Conservation (phyloP, 2,888 invertebrate species). For the Dicyrtoma fusca region DNA sequence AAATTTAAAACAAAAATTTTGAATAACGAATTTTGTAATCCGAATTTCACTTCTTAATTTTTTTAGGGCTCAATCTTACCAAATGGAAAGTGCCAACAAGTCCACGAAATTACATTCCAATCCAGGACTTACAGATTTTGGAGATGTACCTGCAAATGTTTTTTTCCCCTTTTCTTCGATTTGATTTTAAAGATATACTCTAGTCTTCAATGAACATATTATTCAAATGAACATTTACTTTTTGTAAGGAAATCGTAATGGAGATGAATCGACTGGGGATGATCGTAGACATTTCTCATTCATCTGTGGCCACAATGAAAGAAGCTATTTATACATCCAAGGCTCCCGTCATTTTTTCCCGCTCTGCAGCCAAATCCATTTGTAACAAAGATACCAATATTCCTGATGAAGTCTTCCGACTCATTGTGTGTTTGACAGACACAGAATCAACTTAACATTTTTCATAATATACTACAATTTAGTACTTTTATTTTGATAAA, state of each 20-base stretch:
- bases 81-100: not conserved
- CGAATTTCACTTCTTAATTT: not conserved
- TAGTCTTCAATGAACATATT: no score
- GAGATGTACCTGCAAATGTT: no score
- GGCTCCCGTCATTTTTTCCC: constrained; percentile 61
- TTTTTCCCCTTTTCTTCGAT: no score
- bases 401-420: constrained; percentile 66
- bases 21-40: no score
- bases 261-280: constrained; percentile 70
- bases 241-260: no score
- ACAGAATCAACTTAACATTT: no score
- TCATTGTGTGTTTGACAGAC: constrained; percentile 64
- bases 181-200: no score
- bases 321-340: constrained; percentile 66
- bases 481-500: not conserved
- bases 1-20: not conserved
- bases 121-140: not conserved
- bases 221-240: not conserved
- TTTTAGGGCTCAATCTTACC: constrained; percentile 1
- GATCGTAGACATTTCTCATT: constrained; percentile 70
- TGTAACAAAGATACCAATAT: constrained; percentile 68
- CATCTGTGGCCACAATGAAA: constrained; percentile 68
- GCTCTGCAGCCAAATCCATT: constrained; percentile 66
- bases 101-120: not conserved
- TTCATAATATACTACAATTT: no score